These are phyloP conservation scores for Myrmecophaga tridactyla DNA, from an alignment of 2,113 vertebrate genomes.

Conservation along the genomic window DNA sequence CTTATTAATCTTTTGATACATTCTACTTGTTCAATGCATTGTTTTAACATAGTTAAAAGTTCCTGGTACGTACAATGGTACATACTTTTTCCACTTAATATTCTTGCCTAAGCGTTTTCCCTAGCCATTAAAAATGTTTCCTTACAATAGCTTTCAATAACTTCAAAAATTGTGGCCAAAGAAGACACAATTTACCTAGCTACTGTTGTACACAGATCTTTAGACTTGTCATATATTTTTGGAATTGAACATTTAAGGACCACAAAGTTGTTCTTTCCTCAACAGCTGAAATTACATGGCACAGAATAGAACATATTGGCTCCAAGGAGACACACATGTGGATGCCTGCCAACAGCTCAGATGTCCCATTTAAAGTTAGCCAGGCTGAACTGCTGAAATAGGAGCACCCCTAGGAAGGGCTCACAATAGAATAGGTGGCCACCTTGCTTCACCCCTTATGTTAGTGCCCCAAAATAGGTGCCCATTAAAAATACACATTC, in stretches of 20 bases:
- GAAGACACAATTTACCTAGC: neutral
- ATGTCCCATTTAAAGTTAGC: conserved; percentile 37
- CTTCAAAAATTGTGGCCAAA: neutral
- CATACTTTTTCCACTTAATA: neutral
- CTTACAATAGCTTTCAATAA: neutral
- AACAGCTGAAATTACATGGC: neutral
- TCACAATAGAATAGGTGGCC: neutral
- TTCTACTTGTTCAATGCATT: neutral
- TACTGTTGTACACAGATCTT: neutral
- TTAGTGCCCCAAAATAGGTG: conserved; percentile 18
- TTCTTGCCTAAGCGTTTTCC: neutral
- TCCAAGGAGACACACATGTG: neutral
- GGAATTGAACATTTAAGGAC: neutral
- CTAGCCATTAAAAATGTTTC: neutral
- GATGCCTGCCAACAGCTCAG: conserved; percentile 13
- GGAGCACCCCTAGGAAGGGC: neutral
- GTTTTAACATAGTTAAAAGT: neutral
- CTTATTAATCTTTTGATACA: neutral
- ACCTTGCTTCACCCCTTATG: neutral
- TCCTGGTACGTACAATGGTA: neutral
- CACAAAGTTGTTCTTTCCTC: conserved; percentile 2
- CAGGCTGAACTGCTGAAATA: conserved; percentile 2
- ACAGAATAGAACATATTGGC: neutral
- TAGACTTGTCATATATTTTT: neutral
- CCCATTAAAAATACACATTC: neutral